phyloP scores from a whole-genome alignment of 2,797 vertebrate genomes.

The Macropus fuliginosus region DNA sequence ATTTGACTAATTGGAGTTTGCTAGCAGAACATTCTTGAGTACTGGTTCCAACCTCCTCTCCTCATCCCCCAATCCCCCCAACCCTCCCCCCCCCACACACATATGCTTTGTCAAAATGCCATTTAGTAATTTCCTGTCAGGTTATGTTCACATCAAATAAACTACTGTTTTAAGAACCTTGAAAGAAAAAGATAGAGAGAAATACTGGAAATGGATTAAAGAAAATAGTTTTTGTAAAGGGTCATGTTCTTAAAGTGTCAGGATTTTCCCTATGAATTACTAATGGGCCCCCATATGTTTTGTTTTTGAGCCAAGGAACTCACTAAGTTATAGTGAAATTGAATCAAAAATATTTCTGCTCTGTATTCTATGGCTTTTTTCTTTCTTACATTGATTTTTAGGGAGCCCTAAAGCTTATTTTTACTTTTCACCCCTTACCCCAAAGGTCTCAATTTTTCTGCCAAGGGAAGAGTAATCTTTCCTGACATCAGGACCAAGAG shows the following conservation, averaged over 20 bases:
- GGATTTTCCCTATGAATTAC: background rate
- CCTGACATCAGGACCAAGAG: background rate
- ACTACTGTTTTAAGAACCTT: background rate
- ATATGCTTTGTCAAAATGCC: background rate
- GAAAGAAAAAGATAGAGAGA: background rate
- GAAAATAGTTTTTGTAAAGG: slow-evolving; percentile 3
- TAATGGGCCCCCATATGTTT: background rate
- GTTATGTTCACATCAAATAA: background rate
- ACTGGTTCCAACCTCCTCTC: background rate
- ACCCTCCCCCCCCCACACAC: no score
- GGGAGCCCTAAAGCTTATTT: background rate
- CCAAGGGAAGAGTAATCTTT: slow-evolving; percentile 6
- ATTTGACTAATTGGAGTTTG: background rate
- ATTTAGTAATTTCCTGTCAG: slow-evolving; percentile 6
- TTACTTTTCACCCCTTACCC: background rate
- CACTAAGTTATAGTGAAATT: background rate
- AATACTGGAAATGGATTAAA: background rate
- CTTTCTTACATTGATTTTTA: background rate
- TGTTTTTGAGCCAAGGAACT: slow-evolving; percentile 9
- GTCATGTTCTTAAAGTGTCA: background rate
- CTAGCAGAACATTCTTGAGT: background rate
- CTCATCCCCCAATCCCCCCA: background rate
- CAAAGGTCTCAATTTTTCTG: background rate
- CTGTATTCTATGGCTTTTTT: background rate
- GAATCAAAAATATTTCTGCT: background rate